Conservation (phyloP, 2,888 invertebrate genomes). For the Zaprionus obscuricornis region DNA sequence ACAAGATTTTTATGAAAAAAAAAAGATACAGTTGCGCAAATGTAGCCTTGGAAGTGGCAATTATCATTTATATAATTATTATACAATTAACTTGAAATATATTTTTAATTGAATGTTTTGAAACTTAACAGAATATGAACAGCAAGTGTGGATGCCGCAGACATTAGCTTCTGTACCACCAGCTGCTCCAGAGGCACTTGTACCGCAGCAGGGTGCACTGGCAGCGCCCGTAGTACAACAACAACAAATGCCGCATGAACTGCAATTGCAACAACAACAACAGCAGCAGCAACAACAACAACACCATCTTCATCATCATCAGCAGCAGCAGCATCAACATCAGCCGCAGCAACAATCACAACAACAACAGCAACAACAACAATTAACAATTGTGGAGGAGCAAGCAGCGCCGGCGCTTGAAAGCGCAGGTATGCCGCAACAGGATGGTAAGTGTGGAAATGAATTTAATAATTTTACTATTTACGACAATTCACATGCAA, state of each 20-base stretch:
- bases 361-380: conserved; percentile 22
- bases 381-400: conserved; percentile 43
- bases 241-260: conserved; percentile 9
- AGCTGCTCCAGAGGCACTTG: conserved; percentile 31
- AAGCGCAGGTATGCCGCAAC: conserved; percentile 75
- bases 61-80: not conserved
- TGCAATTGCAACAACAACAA: conserved; percentile 1
- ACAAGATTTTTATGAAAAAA: no score
- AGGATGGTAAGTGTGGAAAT: conserved; percentile 82
- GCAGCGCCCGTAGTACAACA: conserved; percentile 22
- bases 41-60: no score
- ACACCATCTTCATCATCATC: conserved; percentile 24
- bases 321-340: conserved; percentile 24
- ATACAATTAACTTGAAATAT: no score
- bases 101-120: not conserved
- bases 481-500: conserved; percentile 70
- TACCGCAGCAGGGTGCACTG: conserved; percentile 27
- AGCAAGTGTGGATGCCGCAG: conserved; percentile 74
- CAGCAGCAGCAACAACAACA: conserved; percentile 28
- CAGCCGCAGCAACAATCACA: not conserved
- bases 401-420: conserved; percentile 53
- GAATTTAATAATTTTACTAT: conserved; percentile 46
- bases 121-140: conserved; percentile 73
- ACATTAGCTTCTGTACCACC: conserved; percentile 47
- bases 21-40: no score